phyloP scores from a whole-genome alignment of 2,113 vertebrate species.

The Mastomys coucha region DNA sequence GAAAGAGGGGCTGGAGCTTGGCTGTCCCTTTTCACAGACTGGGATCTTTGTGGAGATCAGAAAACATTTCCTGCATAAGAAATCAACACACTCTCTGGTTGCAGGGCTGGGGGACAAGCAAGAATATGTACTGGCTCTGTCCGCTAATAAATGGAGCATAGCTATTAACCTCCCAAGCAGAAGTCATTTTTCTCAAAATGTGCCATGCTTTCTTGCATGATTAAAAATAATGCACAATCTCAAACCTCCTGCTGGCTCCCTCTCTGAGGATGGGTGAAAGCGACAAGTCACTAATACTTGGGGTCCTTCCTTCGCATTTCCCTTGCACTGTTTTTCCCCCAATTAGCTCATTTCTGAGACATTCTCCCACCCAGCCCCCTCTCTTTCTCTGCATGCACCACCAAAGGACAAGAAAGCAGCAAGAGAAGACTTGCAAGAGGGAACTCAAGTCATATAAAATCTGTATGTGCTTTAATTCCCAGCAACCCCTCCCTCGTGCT shows the following conservation, averaged over 20 bases:
- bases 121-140: slow-evolving; percentile 39
- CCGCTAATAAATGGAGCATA: slow-evolving; percentile 44
- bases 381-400: not conserved
- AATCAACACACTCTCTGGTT: slow-evolving; percentile 82
- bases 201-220: slow-evolving; percentile 48
- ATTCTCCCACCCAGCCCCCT: not conserved
- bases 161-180: slow-evolving; percentile 59
- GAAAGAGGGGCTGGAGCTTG: slow-evolving; percentile 84
- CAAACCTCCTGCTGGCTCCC: slow-evolving; percentile 34
- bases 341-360: slow-evolving; percentile 21
- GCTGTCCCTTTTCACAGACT: slow-evolving; percentile 87
- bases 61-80: slow-evolving; percentile 91
- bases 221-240: slow-evolving; percentile 52
- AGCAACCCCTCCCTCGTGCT: not conserved
- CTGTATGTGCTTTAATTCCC: not conserved
- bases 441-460: not conserved
- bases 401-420: not conserved
- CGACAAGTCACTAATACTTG: slow-evolving; percentile 64
- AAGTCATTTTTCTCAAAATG: slow-evolving; percentile 68
- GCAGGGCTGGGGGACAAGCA: slow-evolving; percentile 52
- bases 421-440: not conserved
- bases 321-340: not conserved
- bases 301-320: slow-evolving; percentile 61
- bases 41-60: slow-evolving; percentile 88
- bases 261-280: not conserved